Evolutionary conservation across 2,113 vertebrate genomes (phyloP).

Genomic region (Microcebus tavaratra): DNA sequence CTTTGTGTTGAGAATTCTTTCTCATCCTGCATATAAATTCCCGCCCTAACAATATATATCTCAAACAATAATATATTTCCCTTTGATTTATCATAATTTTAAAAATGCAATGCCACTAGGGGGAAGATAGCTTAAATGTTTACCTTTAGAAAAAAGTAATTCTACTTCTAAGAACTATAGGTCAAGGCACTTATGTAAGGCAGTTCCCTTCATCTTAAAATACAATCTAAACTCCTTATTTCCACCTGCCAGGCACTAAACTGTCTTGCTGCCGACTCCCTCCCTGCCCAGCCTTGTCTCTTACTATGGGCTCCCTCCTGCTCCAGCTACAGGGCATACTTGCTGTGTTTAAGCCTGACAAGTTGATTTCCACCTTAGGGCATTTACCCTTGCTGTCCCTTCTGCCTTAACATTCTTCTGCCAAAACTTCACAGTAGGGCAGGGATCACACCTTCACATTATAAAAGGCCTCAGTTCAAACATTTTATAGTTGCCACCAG

Average conservation of each 20-base stretch:
- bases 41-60: not conserved
- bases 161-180: not conserved
- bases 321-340: not conserved
- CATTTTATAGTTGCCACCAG: not conserved
- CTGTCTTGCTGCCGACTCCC: not conserved
- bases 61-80: constrained; percentile 7
- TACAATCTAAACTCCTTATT: not conserved
- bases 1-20: too few species aligned
- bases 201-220: not conserved
- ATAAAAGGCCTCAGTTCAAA: not conserved
- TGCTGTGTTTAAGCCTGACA: not conserved
- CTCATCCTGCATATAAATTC: too few species aligned
- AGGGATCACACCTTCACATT: not conserved
- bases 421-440: not conserved
- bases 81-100: not conserved
- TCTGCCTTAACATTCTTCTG: not conserved
- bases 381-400: not conserved
- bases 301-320: not conserved
- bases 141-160: not conserved
- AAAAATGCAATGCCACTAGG: not conserved
- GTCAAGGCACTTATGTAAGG: not conserved
- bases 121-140: not conserved
- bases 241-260: not conserved
- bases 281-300: not conserved
- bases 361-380: not conserved